A percentile compares a stretch with the other conserved stretches of the same genome.
phyloP scores from a whole-genome alignment of 2,113 vertebrate genomes.

The Regulus satrapa region DNA sequence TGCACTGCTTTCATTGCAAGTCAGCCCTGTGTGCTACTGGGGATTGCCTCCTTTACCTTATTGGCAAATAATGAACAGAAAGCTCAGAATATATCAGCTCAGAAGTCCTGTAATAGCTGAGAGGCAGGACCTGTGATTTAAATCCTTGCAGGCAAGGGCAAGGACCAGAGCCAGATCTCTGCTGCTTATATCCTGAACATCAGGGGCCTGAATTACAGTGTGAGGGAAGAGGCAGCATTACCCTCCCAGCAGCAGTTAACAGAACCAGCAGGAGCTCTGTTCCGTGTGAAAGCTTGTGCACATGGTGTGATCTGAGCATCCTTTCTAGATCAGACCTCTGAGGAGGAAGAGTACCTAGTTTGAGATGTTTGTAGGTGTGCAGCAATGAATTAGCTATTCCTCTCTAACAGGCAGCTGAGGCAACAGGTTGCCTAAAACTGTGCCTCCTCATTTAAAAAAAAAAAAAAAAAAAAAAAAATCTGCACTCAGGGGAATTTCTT shows the following conservation, averaged over 20 bases:
- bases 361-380: neutral
- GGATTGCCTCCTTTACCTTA: neutral
- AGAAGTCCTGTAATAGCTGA: neutral
- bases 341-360: neutral
- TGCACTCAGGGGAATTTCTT: neutral
- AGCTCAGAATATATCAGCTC: neutral
- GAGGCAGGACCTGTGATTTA: neutral
- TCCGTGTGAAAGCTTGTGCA: neutral
- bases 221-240: neutral
- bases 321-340: neutral
- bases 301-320: neutral
- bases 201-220: neutral
- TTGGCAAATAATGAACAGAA: neutral
- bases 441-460: neutral
- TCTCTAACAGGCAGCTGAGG: neutral
- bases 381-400: neutral
- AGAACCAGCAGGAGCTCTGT: neutral
- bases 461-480: neutral
- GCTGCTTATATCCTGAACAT: neutral
- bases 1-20: neutral
- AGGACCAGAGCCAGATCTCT: neutral
- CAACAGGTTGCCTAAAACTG: neutral
- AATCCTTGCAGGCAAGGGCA: neutral
- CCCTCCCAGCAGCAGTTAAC: neutral
- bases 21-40: neutral